Percentiles rank a stretch among this genome's conserved stretches.
Conservation (phyloP, 64 coral and sea anemone genomes). For the Trachythela sp. region DNA sequence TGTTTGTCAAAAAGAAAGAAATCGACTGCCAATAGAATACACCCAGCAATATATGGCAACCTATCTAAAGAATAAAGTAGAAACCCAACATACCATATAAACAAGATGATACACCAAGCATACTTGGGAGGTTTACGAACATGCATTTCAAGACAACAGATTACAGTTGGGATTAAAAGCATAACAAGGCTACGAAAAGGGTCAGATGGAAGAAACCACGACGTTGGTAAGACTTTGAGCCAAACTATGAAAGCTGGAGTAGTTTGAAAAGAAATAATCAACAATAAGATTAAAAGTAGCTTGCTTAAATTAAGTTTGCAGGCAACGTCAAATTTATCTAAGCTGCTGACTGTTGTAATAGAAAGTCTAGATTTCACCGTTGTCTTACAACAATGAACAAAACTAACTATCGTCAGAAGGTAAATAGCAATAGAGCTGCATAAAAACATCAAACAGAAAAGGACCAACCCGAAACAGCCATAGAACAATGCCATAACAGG, state of each 20-base stretch:
- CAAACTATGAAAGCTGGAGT: neutral
- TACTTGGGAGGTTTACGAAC: neutral
- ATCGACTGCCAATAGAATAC: neutral
- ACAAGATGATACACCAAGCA: neutral
- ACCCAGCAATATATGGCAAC: neutral
- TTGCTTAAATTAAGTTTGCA: neutral
- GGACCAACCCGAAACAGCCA: neutral
- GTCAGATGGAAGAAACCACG: neutral
- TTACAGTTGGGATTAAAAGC: neutral
- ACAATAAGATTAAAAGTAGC: neutral
- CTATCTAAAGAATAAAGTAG: neutral
- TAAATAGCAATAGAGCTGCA: conserved; percentile 15
- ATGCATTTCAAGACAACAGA: neutral
- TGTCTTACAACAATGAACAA: neutral
- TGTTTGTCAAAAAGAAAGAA: neutral
- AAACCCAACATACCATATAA: neutral
- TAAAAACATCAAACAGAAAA: neutral
- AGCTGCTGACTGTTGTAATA: neutral
- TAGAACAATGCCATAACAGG: neutral
- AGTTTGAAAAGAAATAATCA: neutral
- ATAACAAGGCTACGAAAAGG: neutral
- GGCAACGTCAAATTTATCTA: neutral
- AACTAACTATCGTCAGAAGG: neutral
- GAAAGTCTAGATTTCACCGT: neutral
- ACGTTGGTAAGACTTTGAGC: neutral